A percentile compares a stretch with the other conserved stretches of the same genome.
phyloP scores from a whole-genome alignment of 2,113 vertebrate genomes.

The Phocoena phocoena region DNA sequence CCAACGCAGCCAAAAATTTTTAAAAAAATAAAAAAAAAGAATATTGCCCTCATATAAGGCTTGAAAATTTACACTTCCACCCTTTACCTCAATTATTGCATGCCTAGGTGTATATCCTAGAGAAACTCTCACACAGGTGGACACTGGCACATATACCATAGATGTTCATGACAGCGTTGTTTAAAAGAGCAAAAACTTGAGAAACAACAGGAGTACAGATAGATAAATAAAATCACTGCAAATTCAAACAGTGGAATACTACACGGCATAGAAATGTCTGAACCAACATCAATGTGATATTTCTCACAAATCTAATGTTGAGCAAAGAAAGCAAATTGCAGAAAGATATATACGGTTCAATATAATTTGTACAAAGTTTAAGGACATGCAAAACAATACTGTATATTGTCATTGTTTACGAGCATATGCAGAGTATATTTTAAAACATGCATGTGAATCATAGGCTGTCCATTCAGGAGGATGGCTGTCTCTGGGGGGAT shows the following conservation, averaged over 20 bases:
- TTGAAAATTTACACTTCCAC: background rate
- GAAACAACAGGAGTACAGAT: background rate
- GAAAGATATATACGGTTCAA: background rate
- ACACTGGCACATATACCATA: background rate
- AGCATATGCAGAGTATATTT: background rate
- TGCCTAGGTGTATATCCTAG: background rate
- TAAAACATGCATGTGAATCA: background rate
- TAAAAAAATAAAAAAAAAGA: background rate
- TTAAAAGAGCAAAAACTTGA: conserved; percentile 5
- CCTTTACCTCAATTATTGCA: background rate
- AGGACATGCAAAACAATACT: background rate
- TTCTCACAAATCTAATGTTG: background rate
- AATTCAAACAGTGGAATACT: background rate
- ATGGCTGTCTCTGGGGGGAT: background rate
- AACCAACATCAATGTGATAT: background rate
- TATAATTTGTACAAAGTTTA: background rate
- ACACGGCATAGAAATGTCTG: background rate
- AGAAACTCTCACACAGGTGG: background rate
- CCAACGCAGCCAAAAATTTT: too few species aligned
- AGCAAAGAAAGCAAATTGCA: conserved; percentile 30
- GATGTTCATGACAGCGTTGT: background rate
- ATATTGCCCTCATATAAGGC: background rate
- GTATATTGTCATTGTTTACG: background rate
- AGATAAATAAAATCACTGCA: background rate
- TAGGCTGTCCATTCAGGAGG: background rate